phyloP scores from a whole-genome alignment of 2,113 vertebrate species.

The Malurus melanocephalus region DNA sequence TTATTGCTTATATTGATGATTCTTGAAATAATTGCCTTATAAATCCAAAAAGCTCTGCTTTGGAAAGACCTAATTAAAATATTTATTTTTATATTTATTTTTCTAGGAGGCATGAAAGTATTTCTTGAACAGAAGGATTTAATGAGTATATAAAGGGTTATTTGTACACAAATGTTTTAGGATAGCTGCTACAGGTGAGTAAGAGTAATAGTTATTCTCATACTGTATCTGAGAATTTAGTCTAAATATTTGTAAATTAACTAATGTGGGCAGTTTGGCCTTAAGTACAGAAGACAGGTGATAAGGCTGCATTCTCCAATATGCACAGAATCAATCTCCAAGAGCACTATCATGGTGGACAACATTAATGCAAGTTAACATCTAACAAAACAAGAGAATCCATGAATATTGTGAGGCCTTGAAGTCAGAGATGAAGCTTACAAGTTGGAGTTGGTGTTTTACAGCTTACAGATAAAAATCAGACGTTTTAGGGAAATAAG shows the following conservation, averaged over 20 bases:
- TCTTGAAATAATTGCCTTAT: background rate
- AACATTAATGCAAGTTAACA: background rate
- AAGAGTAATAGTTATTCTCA: background rate
- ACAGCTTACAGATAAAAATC: background rate
- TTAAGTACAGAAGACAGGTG: background rate
- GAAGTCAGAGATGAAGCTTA: background rate
- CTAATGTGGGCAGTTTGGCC: background rate
- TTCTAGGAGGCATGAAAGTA: background rate
- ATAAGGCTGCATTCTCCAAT: background rate
- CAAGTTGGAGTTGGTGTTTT: background rate
- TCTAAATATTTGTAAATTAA: background rate
- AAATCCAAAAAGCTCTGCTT: background rate
- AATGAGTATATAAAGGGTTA: background rate
- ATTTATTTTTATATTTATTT: background rate
- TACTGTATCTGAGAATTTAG: background rate
- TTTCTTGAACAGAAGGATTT: background rate
- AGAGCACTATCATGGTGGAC: fast-evolving
- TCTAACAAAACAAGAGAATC: background rate
- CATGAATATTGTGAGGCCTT: fast-evolving
- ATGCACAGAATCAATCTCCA: background rate
- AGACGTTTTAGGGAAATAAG: background rate
- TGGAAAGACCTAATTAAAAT: background rate
- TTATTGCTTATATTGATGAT: background rate
- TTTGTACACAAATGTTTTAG: background rate
- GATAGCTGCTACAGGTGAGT: background rate